Percentiles rank a stretch among this genome's conserved stretches.
These are phyloP conservation scores for Thumatha senex DNA, from an alignment of 2,888 invertebrate species.

Conservation along the genomic window DNA sequence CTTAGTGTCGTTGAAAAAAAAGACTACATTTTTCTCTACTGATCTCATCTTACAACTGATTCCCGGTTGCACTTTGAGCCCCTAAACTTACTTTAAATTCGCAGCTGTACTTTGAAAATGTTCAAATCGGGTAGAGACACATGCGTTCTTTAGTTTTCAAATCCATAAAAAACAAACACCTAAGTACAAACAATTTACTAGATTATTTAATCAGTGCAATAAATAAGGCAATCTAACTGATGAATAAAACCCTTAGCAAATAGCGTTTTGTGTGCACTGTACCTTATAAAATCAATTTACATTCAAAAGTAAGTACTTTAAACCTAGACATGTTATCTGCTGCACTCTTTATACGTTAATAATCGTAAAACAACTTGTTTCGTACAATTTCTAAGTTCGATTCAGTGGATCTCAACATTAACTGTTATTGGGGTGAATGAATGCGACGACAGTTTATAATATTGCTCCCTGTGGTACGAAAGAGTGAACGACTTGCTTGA, in stretches of 20 bases:
- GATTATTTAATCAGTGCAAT: not conserved
- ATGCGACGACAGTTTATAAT: not conserved
- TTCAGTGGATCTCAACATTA: constrained; percentile 25
- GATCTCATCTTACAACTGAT: no score
- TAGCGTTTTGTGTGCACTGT: not conserved
- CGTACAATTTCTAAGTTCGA: constrained; percentile 9
- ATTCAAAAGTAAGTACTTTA: constrained; percentile 6
- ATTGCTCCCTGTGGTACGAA: not conserved
- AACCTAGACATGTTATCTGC: constrained; percentile 10
- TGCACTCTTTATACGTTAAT: constrained; percentile 18
- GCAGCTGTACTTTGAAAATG: no score
- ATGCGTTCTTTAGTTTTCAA: no score
- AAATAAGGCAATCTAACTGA: not conserved
- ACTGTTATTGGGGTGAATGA: not conserved
- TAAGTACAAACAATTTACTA: no score
- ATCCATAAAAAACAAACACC: no score
- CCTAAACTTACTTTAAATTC: no score
- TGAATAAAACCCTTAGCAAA: not conserved
- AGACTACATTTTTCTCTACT: no score
- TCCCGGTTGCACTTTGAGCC: no score
- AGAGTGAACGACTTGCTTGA: constrained; percentile 13
- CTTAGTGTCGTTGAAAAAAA: no score
- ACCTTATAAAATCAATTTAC: constrained; percentile 3
- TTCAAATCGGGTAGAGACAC: no score
- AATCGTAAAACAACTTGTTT: constrained; percentile 27